Evolutionary conservation across 2,888 invertebrate genomes (phyloP), one percentile per base, ranked within the genome.

Genomic region (Calliopum simillimum): DNA sequence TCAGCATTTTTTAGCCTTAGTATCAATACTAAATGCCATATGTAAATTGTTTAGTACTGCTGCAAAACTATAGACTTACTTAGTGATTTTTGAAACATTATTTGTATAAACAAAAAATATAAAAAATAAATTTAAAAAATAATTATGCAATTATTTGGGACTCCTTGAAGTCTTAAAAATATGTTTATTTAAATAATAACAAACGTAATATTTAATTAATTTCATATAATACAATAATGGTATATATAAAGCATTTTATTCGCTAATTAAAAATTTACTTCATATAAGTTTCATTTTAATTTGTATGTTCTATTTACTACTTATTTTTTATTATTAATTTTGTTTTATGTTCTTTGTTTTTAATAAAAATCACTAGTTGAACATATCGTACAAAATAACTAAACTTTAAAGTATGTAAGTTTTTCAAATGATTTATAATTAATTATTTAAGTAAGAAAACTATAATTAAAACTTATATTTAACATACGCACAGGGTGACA

Each of bases 321-420:
- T 8, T 6, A 33, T 33, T 33, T 33, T 6, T 8, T n/a, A n/a
- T n/a, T n/a, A n/a, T n/a, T n/a, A n/a, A n/a, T n/a, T n/a, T n/a
- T n/a, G n/a, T n/a, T n/a, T n/a, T n/a, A n/a, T n/a, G n/a, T n/a
- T n/a, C n/a, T n/a, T n/a, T n/a, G n/a, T n/a, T n/a, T n/a, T n/a
- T n/a, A n/a, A n/a, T n/a, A 69, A 71, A 75, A 69, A 74, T 62
- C 82, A 80, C 82, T 84, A 84, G 83, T 80, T 78, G 81, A 82
- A 83, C 83, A 83, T 83, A 83, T 83, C 83, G 83, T 83, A 84
- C 83, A 83, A 83, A 82, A 47, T 65, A 65, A 44, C 19, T 55
- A 19, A 65, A 58, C 66, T 58, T 41, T 47, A 61, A 43, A 33
- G 33, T 33, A 33, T 33, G 16, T 59, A 43, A 61, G 19, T 21